Evolutionary conservation across 2,113 vertebrate species (phyloP), one percentile per base, ranked within the genome.

Genomic region (Aegithalos caudatus): DNA sequence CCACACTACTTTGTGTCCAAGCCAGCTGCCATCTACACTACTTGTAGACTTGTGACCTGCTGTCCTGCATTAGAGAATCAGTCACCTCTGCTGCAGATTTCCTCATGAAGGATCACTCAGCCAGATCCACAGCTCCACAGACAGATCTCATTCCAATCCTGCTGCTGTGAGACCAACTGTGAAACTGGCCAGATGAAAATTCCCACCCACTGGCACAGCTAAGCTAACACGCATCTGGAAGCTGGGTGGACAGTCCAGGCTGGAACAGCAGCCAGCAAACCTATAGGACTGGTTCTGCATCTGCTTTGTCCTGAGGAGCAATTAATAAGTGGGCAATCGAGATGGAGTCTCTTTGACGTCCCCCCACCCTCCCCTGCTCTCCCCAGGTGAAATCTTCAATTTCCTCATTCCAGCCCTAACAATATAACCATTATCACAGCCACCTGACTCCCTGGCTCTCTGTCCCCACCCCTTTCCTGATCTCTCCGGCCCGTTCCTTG

Each of bases 371-470:
- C 5, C 8, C 3, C 10, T 20, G 1, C 54, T 81, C 81, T 89
- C 40, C 11, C 11, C 48, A 57, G 40, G 35, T 81, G 64, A 81
- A 90, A 86, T 81, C 60, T 78, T 90, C 81, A n/a, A 90, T 96
- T 95, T 96, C 95, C 95, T 97, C 83, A 74, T 95, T 95, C 95
- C 91, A 92, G 40, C 53, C 57, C 45, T 86, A 95, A 97, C 95
- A 97, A 95, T 97, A 79, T 78, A 78, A 92, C 61, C 48, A 89
- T 95, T 97, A 96, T 81, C 66, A 81, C 64, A 81, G 38, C 12
- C 80, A 91, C 81, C 83, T 92, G 95, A 91, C 77, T 86, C 69
- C 72, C 33, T 12, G 67, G 38, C 70, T 60, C 65, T 51, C 51
- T n/a, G 65, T 92, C 69, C 22, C 89, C 94, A 87, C 94, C 95